Evolutionary conservation across 2,113 vertebrate genomes (phyloP), one percentile per base, ranked within the genome.

Genomic region (Lethenteron camtschaticum): DNA sequence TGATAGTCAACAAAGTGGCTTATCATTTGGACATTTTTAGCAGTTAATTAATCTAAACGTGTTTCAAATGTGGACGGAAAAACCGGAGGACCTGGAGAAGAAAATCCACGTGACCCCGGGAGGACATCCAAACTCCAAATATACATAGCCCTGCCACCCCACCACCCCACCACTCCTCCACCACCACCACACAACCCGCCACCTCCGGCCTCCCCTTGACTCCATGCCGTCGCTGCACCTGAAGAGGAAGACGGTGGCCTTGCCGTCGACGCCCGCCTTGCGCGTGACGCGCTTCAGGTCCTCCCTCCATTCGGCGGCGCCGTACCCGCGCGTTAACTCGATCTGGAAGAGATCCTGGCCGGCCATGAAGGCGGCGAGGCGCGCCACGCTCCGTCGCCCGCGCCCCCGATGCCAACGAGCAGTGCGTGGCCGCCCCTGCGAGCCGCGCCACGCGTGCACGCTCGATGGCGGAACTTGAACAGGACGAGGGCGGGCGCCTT

Each of bases 401-500:
- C 86, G 1, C 90, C 89, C 0, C 88, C 87, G 0, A 95, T 80
- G 2, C 90, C 90, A 14, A 94, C 87, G 12, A 95, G 57, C 6
- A 95, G 70, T 69, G 88, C 75, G 73, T 95, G 87, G 0, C 89
- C 89, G 1, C 85, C 89, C 81, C 72, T 95, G 89, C 90, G 70
- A 96, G 74, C 3, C 89, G 2, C 89, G 80, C 73, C 57, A 94
- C 88, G 69, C 87, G 83, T 0, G 89, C 75, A 95, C 80, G 90
- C 75, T 96, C 90, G 2, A 90, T 86, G 57, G 87, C 87, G 68
- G 68, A 90, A 94, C 75, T 79, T 82, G 80, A 94, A 96, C 87
- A 95, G 88, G 12, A 96, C 88, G 68, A 96, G 78, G 85, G 79
- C 89, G 0, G 88, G 87, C 2, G 88, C 80, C 77, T 86, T 90